Conservation (phyloP, 2,888 invertebrate species). For the Leucoma salicis region DNA sequence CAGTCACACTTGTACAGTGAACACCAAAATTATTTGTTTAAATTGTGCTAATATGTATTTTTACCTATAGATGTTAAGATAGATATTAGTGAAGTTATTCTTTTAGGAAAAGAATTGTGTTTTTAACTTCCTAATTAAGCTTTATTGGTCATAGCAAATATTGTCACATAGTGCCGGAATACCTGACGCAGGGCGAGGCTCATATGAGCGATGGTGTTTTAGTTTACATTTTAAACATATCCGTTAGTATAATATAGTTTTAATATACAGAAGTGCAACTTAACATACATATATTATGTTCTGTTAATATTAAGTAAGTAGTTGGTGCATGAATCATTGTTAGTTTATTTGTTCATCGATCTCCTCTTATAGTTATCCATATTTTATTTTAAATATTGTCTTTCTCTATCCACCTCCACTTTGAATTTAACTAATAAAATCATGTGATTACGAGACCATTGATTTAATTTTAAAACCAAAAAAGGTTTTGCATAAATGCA, state of each 20-base stretch:
- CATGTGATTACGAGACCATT: constrained; percentile 78
- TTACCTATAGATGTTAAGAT: constrained; percentile 43
- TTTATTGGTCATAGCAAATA: constrained; percentile 46
- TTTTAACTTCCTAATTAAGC: constrained; percentile 58
- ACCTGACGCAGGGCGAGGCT: constrained; percentile 21
- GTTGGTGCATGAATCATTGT: constrained; percentile 31
- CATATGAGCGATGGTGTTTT: constrained; percentile 14
- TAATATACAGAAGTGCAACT: constrained; percentile 30
- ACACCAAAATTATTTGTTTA: constrained; percentile 55
- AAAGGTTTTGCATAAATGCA: constrained; percentile 54
- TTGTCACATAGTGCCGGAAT: constrained; percentile 28
- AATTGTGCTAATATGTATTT: constrained; percentile 53
- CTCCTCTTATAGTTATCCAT: constrained; percentile 37
- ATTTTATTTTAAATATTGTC: constrained; percentile 23
- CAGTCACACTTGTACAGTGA: constrained; percentile 45
- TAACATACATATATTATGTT: constrained; percentile 14
- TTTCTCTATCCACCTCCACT: constrained; percentile 38
- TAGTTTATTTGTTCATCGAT: constrained; percentile 33
- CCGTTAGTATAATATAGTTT: constrained; percentile 31
- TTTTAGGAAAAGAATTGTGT: constrained; percentile 78
- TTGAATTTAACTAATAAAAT: constrained; percentile 39
- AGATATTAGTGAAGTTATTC: constrained; percentile 67
- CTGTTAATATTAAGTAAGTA: constrained; percentile 29
- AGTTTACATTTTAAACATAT: constrained; percentile 31
- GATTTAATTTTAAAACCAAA: constrained; percentile 66